Evolutionary conservation across 2,113 vertebrate species (phyloP).

Genomic region (Bos javanicus): DNA sequence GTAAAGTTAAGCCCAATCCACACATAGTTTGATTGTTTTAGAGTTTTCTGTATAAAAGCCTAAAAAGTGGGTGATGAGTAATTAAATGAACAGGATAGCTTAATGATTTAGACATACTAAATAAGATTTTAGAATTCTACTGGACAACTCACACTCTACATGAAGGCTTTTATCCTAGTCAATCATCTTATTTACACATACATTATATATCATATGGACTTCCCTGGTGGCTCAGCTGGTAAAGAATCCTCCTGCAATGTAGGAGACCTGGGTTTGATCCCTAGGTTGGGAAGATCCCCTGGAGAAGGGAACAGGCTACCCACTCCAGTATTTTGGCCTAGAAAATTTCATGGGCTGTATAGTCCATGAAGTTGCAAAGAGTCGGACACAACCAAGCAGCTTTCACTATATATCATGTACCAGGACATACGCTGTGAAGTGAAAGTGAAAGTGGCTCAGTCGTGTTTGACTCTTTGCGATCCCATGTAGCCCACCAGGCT

Average conservation of each 20-base stretch:
- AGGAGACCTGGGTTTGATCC: background rate
- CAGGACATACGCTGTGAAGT: background rate
- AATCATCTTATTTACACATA: background rate
- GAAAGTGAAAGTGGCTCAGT: background rate
- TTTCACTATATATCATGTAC: background rate
- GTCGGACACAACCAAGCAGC: background rate
- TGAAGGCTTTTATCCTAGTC: background rate
- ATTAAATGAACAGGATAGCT: background rate
- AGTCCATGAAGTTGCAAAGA: background rate
- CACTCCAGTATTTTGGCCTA: background rate
- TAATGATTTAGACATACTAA: background rate
- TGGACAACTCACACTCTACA: background rate
- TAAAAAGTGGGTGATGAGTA: background rate
- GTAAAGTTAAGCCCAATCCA: constrained; percentile 62
- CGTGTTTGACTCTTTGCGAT: background rate
- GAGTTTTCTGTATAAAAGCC: constrained; percentile 47
- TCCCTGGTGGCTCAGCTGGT: background rate
- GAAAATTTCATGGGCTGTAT: background rate
- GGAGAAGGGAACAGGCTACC: background rate
- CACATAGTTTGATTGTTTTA: constrained; percentile 40
- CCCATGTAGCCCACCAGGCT: background rate
- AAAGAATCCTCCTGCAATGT: background rate
- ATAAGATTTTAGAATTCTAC: background rate
- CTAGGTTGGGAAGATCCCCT: background rate
- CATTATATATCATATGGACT: background rate